Evolutionary conservation across 2,113 vertebrate genomes (phyloP).

Genomic region (Nestor notabilis): DNA sequence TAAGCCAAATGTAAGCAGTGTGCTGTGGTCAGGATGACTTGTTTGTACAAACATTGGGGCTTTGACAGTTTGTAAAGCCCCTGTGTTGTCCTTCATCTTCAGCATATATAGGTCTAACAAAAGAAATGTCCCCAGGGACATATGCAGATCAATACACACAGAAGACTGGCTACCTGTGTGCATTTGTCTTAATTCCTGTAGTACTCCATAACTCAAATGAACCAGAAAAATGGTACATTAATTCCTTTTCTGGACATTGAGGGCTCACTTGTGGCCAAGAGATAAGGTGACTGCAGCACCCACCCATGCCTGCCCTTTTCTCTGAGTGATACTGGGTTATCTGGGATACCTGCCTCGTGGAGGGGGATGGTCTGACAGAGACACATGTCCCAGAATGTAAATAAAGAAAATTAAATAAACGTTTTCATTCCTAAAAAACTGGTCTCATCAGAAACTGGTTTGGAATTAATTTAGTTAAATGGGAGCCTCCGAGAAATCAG

Average conservation of each 20-base stretch:
- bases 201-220: neutral
- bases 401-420: neutral
- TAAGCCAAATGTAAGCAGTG: fast-evolving
- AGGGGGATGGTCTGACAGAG: neutral
- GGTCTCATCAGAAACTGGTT: neutral
- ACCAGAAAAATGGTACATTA: neutral
- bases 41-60: neutral
- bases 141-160: neutral
- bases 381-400: neutral
- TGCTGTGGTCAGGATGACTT: neutral
- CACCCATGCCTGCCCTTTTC: constrained; percentile 20
- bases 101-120: neutral
- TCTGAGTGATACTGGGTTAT: constrained; percentile 37
- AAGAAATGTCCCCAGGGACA: neutral
- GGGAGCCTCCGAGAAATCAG: neutral
- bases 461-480: neutral
- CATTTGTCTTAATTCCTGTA: neutral
- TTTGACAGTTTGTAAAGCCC: neutral
- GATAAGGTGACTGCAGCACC: constrained; percentile 45
- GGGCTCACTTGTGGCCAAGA: constrained; percentile 9
- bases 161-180: neutral
- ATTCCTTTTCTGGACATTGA: neutral
- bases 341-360: constrained; percentile 18
- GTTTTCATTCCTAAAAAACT: neutral
- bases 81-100: neutral